Evolutionary conservation across 2,797 vertebrate species (phyloP).

Genomic region (Cephalopachus bancanus): DNA sequence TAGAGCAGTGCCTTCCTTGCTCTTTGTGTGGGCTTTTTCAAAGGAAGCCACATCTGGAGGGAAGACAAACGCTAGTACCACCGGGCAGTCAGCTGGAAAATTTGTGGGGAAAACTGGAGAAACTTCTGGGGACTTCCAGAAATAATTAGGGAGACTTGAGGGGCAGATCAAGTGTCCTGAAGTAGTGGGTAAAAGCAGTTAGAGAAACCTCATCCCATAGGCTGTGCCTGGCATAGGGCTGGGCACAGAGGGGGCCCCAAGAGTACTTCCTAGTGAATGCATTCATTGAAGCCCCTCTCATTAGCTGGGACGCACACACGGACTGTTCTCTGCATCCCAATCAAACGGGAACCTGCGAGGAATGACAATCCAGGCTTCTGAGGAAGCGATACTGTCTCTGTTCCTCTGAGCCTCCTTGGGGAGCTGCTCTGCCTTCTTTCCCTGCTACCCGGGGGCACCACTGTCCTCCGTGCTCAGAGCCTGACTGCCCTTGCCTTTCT

Average conservation of each 20-base stretch:
- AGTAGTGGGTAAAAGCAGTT: neutral
- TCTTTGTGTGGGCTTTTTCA: neutral
- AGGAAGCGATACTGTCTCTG: fast-evolving
- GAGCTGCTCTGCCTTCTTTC: neutral
- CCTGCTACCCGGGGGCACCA: neutral
- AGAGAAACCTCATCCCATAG: neutral
- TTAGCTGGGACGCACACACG: neutral
- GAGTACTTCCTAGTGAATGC: neutral
- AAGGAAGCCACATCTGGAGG: neutral
- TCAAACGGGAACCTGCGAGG: neutral
- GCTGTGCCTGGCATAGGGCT: neutral
- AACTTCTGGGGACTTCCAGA: neutral
- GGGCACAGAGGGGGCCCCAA: neutral
- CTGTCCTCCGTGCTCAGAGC: neutral
- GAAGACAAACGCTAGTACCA: neutral
- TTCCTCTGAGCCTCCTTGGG: neutral
- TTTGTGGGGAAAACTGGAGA: neutral
- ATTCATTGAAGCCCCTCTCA: neutral
- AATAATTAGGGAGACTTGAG: neutral
- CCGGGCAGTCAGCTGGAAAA: neutral
- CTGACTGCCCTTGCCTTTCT: neutral
- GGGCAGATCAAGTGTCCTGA: neutral
- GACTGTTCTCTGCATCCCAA: neutral
- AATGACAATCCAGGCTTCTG: neutral
- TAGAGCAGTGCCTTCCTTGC: neutral